Evolutionary conservation across 2,888 invertebrate species (phyloP).

Genomic region (Pemphredon lugubris): DNA sequence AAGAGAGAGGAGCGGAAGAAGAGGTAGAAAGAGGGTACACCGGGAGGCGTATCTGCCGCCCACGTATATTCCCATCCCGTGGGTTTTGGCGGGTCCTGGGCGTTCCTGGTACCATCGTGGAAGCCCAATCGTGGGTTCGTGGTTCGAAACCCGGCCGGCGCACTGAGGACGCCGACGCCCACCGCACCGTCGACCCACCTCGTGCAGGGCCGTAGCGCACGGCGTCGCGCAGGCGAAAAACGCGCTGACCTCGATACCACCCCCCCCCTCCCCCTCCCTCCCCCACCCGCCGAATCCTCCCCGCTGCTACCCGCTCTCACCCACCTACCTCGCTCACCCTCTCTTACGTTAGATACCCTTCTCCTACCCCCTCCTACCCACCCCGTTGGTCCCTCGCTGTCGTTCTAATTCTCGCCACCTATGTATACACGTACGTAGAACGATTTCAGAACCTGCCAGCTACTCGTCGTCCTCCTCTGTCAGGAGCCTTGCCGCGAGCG

Average conservation of each 20-base stretch:
- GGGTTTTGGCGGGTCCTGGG: constrained; percentile 78
- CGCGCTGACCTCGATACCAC: constrained; percentile 78
- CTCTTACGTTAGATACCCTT: too few relatives aligned
- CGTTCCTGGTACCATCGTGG: constrained; percentile 76
- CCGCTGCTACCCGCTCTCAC: constrained; percentile 74
- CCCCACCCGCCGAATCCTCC: constrained; percentile 57
- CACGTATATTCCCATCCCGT: constrained; percentile 72
- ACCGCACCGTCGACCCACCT: constrained; percentile 71
- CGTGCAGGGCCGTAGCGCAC: constrained; percentile 70
- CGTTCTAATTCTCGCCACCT: constrained; percentile 63
- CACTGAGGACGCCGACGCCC: constrained; percentile 78
- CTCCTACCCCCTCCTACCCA: constrained; percentile 8
- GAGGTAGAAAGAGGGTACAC: constrained; percentile 55
- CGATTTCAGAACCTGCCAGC: constrained; percentile 53
- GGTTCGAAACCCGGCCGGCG: constrained; percentile 76
- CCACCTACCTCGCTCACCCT: constrained; percentile 29
- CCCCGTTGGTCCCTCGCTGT: constrained; percentile 21
- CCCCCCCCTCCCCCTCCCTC: constrained; percentile 52
- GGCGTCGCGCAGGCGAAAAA: constrained; percentile 78
- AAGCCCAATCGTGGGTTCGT: constrained; percentile 78
- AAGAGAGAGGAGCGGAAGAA: constrained; percentile 50
- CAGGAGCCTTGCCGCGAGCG: too few relatives aligned
- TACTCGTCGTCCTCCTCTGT: constrained; percentile 1
- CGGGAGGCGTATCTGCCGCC: constrained; percentile 79
- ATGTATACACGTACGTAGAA: constrained; percentile 55